Evolutionary conservation across 64 coral and sea anemone genomes (phyloP), one percentile per base, ranked within the genome.

Genomic region (Dendrophyllia cribrosa): DNA sequence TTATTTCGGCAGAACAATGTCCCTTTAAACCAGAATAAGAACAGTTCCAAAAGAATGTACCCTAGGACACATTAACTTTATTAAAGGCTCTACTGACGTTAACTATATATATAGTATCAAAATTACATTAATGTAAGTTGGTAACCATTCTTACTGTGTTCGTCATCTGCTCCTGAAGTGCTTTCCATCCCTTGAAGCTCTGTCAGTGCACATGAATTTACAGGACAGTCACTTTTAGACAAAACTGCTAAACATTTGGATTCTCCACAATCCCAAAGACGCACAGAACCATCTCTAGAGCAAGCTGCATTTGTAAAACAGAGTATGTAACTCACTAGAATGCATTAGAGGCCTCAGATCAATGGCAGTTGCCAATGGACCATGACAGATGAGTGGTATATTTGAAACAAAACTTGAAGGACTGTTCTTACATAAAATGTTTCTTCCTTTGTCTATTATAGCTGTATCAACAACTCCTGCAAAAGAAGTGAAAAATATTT

Each of bases 261-360:
- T 78, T 93, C 78, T 16, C 94, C 97, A 92, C 97, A 99, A 65
- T 99, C 97, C 97, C 97, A 99, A 34, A 99, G 63, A 16, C 97
- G 74, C 15, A 77, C 91, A 70, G 63, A 72, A 20, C 97, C 97
- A 96, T 99, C 97, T 9, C 94, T 92, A 22, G 88, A 77, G 88
- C 97, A 94, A 43, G 97, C 97, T 99, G 67, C 7, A 56, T 56
- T 56, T n/a, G 9, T 66, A 61, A 49, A 88, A 20, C 1, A 82
- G 3, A 79, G 9, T 16, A 80, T 61, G 46, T 44, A n/a, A n/a
- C n/a, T 34, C 34, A 34, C 34, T 34, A 2, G 34, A 34, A 34
- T 34, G 34, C 34, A 34, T 34, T n/a, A n/a, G 2, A 34, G 34
- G 34, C 34, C 34, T 34, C 34, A 34, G 34, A n/a, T n/a, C n/a